Conservation (phyloP, 2,113 vertebrate genomes). For the Marmota flaviventris region DNA sequence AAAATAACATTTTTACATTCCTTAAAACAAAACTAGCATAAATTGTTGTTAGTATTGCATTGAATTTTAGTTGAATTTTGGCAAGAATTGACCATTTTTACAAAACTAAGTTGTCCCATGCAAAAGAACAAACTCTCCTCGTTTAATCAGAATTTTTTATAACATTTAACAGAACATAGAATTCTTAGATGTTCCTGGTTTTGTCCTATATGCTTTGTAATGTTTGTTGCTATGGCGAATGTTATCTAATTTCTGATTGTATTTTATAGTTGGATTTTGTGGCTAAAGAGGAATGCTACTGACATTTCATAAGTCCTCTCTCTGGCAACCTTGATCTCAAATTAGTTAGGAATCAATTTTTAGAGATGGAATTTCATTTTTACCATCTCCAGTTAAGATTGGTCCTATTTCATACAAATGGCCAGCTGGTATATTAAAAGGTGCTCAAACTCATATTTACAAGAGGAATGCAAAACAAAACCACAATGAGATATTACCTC, state of each 20-base stretch:
- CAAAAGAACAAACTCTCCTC: constrained; percentile 29
- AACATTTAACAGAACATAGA: neutral
- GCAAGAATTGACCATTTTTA: constrained; percentile 2
- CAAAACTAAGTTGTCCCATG: neutral
- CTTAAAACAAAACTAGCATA: constrained; percentile 20
- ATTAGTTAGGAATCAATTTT: neutral
- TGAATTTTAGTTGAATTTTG: constrained; percentile 52
- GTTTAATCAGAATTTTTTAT: constrained; percentile 9
- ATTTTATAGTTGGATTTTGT: neutral
- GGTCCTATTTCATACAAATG: constrained; percentile 1
- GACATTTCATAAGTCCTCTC: neutral
- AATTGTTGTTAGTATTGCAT: neutral
- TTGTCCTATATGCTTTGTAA: constrained; percentile 17
- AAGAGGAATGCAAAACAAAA: neutral
- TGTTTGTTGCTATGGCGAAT: constrained; percentile 7
- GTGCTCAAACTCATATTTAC: neutral
- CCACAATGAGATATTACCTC: neutral
- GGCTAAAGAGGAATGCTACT: neutral
- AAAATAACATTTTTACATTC: constrained; percentile 41
- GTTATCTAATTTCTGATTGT: neutral
- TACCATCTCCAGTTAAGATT: neutral
- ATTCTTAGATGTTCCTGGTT: neutral
- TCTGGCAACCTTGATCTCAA: neutral
- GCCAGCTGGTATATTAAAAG: neutral
- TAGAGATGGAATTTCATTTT: constrained; percentile 22